Evolutionary conservation across 2,113 vertebrate genomes (phyloP).

Genomic region (Petroica traversi): DNA sequence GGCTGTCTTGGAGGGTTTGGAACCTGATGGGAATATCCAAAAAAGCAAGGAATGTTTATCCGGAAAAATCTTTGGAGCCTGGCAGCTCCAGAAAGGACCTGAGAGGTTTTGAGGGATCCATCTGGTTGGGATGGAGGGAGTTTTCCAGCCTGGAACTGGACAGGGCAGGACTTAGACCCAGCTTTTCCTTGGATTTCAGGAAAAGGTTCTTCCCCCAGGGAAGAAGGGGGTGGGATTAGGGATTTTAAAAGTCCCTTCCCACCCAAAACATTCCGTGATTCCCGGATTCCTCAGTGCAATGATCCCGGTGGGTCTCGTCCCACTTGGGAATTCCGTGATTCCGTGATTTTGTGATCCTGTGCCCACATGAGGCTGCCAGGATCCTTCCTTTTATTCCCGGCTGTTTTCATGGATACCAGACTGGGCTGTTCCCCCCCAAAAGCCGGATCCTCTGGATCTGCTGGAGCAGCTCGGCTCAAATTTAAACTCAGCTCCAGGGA

Average conservation of each 20-base stretch:
- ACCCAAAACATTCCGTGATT: no score
- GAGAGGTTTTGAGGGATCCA: not conserved
- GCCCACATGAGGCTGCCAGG: fast-evolving
- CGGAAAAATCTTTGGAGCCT: not conserved
- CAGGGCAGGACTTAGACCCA: fast-evolving
- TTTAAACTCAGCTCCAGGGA: not conserved
- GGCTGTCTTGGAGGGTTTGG: not conserved
- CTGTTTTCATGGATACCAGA: fast-evolving
- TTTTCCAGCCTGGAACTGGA: not conserved
- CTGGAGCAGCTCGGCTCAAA: not conserved
- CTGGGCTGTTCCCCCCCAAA: fast-evolving
- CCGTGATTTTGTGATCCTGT: no score
- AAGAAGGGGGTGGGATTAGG: no score
- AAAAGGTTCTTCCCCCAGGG: not conserved
- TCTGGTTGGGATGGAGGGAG: fast-evolving
- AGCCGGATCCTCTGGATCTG: not conserved
- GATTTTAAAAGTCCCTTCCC: no score
- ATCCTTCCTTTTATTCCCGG: not conserved
- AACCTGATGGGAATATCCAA: not conserved
- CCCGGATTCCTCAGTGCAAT: no score
- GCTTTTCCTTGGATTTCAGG: not conserved
- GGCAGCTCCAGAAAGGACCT: fast-evolving
- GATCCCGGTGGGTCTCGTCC: fast-evolving
- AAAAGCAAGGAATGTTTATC: not conserved
- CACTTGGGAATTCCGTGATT: fast-evolving